A percentile compares a stretch with the other conserved stretches of the same genome.
Conservation (phyloP, 2,113 vertebrate species). For the Trachemys scripta region DNA sequence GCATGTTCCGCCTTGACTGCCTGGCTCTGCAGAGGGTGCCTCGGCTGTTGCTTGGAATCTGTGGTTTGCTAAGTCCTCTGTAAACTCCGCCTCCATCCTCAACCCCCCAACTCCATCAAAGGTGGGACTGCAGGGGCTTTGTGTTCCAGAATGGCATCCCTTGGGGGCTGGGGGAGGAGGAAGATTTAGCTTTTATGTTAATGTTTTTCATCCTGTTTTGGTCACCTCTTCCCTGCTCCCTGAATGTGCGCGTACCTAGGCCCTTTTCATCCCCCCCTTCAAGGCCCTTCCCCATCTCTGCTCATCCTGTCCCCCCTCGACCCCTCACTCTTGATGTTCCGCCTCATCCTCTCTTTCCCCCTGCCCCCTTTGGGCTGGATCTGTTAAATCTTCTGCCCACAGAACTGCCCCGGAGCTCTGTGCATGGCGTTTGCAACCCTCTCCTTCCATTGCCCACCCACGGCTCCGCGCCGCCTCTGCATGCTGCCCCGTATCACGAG, state of each 20-base stretch:
- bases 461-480: rapidly evolving
- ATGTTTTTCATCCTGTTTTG: neutral
- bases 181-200: neutral
- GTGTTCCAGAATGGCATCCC: neutral
- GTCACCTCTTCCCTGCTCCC: neutral
- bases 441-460: neutral
- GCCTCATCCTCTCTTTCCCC: neutral
- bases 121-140: neutral
- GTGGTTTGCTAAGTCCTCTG: neutral
- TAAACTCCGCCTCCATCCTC: neutral
- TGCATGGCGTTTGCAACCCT: neutral
- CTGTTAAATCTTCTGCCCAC: neutral
- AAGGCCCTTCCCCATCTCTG: neutral
- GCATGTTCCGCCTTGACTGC: neutral
- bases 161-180: neutral
- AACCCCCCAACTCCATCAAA: neutral
- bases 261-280: neutral
- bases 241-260: neutral
- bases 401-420: neutral
- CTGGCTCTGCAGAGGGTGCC: neutral
- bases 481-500: neutral
- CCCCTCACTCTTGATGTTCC: neutral
- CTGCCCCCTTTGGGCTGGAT: neutral
- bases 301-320: neutral
- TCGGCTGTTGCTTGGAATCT: neutral